These are phyloP conservation scores for Platerodrilus igneus DNA, from an alignment of 2,888 invertebrate species.

Conservation along the genomic window DNA sequence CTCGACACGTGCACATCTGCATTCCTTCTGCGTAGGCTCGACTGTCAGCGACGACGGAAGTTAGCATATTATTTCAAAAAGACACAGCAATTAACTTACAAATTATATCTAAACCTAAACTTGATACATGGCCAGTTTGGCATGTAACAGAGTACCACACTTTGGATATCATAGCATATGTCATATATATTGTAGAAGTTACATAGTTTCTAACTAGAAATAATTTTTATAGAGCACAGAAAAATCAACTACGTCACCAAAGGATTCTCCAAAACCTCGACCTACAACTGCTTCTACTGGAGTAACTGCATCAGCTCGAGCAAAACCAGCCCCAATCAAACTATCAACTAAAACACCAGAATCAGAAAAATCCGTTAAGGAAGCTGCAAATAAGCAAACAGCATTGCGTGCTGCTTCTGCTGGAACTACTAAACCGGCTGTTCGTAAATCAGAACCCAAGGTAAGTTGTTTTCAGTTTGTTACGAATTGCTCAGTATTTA, in stretches of 20 bases:
- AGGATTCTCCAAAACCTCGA: conserved; percentile 26
- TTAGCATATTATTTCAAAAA: too few relatives aligned
- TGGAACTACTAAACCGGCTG: conserved; percentile 35
- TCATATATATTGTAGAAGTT: too few relatives aligned
- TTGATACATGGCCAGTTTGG: too few relatives aligned
- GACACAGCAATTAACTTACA: too few relatives aligned
- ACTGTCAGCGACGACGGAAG: too few relatives aligned
- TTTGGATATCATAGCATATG: too few relatives aligned
- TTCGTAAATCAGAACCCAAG: conserved; percentile 40
- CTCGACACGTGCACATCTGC: too few relatives aligned
- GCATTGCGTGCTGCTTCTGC: conserved; percentile 34
- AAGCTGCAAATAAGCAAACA: conserved; percentile 65
- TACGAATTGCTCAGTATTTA: conserved; percentile 1
- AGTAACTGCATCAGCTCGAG: conserved; percentile 31
- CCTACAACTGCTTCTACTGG: conserved; percentile 29
- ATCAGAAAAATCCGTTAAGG: conserved; percentile 60
- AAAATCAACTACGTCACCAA: conserved; percentile 17
- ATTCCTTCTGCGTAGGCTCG: too few relatives aligned
- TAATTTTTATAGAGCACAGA: conserved; percentile 24
- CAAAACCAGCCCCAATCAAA: conserved; percentile 32
- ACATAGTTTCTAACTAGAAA: too few relatives aligned
- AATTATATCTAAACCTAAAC: too few relatives aligned
- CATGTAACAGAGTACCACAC: background rate
- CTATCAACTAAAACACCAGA: conserved; percentile 35
- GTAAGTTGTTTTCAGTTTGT: conserved; percentile 24